phyloP scores from a whole-genome alignment of 2,888 invertebrate species.

The Kryphioiulus occultus region DNA sequence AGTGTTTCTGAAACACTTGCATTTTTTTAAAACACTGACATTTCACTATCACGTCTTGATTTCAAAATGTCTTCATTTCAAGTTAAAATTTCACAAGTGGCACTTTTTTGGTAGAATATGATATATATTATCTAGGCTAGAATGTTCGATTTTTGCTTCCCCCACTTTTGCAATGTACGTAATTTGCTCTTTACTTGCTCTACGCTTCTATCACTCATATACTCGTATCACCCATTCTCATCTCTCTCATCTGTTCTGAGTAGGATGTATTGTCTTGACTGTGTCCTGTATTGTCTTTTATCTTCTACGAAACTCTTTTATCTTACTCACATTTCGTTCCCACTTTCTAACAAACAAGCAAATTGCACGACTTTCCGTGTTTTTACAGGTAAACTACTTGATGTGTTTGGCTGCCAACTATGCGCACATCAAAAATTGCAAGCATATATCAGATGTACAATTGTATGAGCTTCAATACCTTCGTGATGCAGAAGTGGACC shows the following conservation, averaged over 20 bases:
- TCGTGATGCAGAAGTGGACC: conserved; percentile 67
- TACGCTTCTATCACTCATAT: neutral
- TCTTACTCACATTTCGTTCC: neutral
- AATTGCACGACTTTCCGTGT: conserved; percentile 42
- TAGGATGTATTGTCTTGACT: conserved; percentile 23
- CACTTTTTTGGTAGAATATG: neutral
- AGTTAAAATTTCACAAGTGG: neutral
- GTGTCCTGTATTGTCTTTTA: neutral
- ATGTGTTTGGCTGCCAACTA: conserved; percentile 96
- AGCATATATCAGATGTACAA: conserved; percentile 90
- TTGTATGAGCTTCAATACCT: conserved; percentile 78
- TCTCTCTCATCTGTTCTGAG: neutral
- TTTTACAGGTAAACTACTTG: conserved; percentile 77
- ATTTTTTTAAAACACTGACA: too few relatives aligned
- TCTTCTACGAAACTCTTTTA: neutral
- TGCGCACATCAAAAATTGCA: conserved; percentile 92
- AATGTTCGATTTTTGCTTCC: neutral
- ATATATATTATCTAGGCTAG: neutral
- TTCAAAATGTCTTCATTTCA: neutral
- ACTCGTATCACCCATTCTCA: neutral
- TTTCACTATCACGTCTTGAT: too few relatives aligned
- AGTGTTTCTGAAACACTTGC: neutral
- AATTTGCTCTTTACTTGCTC: neutral
- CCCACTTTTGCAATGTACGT: neutral
- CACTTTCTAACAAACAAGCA: conserved; percentile 46